phyloP scores from a whole-genome alignment of 2,888 invertebrate species.

The Orchestes rusci region DNA sequence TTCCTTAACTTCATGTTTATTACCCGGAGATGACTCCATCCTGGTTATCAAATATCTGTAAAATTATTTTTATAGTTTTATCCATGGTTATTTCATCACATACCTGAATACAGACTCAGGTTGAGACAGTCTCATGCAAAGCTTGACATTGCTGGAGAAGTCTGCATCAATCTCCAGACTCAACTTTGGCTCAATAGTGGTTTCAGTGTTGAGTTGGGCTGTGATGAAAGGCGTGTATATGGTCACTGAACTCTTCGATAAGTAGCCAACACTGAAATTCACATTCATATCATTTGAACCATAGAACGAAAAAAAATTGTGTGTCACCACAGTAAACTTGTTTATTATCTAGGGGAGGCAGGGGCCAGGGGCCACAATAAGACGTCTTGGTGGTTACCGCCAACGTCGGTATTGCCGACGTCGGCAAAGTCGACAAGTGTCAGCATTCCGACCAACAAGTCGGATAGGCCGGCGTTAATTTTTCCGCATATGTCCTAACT shows the following conservation, averaged over 20 bases:
- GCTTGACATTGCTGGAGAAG: slow-evolving; percentile 64
- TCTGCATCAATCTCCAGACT: slow-evolving; percentile 67
- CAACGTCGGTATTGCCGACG: no score
- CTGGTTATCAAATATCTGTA: slow-evolving; percentile 57
- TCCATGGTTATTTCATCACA: slow-evolving; percentile 18
- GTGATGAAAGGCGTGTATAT: slow-evolving; percentile 60
- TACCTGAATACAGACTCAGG: slow-evolving; percentile 58
- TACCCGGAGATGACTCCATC: slow-evolving; percentile 57
- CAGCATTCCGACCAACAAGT: no score
- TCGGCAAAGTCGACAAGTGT: no score
- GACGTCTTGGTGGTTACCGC: no score
- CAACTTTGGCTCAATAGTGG: slow-evolving; percentile 61
- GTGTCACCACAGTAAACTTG: no score
- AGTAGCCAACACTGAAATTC: slow-evolving; percentile 56
- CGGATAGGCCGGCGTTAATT: no score
- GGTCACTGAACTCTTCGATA: slow-evolving; percentile 54
- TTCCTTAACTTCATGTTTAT: slow-evolving; percentile 54
- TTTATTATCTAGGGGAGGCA: no score
- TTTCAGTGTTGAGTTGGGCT: slow-evolving; percentile 57
- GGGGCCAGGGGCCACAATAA: no score
- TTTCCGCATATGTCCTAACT: no score
- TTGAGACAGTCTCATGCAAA: slow-evolving; percentile 70
- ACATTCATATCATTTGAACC: neutral
- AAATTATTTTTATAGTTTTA: neutral
- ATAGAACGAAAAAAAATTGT: neutral